Evolutionary conservation across 2,113 vertebrate species (phyloP), one percentile per base, ranked within the genome.

Genomic region (Gopherus flavomarginatus): DNA sequence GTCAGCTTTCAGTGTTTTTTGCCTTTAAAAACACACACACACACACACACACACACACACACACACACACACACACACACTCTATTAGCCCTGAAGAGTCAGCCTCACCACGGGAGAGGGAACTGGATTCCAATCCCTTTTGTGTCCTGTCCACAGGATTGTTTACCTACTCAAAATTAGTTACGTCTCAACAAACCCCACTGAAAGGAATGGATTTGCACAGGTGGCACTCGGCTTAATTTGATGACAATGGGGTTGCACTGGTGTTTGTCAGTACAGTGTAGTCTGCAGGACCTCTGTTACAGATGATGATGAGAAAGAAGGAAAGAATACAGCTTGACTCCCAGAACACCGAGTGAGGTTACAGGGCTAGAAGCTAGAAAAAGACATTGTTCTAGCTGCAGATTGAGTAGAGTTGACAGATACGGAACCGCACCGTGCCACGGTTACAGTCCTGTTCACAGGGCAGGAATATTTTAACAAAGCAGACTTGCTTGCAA

Each of bases 381-480:
- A 81, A 35, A 35, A 11, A 52, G 85, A 92, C 65, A 21, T 69
- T 69, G 91, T 77, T 87, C 0, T 1, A 85, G 94, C 87, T 81
- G 94, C 75, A 93, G 94, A 93, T 75, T 47, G 26, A 97, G 75
- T 24, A 96, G 89, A 86, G n/a, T 27, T 78, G 89, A 95, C 86
- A 97, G 95, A 97, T 93, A 92, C 81, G 92, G 94, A 87, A 96
- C 84, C 88, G 87, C 9, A 1, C 89, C n/a, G 93, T 1, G 42
- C 92, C 85, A 72, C 52, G 92, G 85, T 93, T 85, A 8, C 0
- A 0, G 92, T 86, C 80, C 5, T 12, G 26, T 26, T 27, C 42
- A 77, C 42, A 69, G 35, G 14, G 8, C 65, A 72, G 35, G 19
- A 72, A 38, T 72, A 72, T 38, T 72, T 72, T 72, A 72, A 35